Base-by-base conservation (phyloP, 2,113 vertebrate genomes). In the Craseonycteris thonglongyai region DNA sequence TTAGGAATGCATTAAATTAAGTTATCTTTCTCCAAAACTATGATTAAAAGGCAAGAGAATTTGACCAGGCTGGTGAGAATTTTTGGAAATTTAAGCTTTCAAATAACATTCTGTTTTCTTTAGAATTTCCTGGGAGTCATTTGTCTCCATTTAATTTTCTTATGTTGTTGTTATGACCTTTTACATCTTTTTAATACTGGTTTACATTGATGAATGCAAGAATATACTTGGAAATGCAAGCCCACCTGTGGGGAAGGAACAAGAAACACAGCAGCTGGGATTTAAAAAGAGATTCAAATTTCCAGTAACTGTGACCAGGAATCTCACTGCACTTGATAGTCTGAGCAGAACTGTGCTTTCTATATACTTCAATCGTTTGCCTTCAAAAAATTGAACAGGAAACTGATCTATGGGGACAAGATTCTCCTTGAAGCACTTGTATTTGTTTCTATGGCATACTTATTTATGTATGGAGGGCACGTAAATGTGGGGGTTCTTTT, bases 171-270 rank as follows among this genome's bases (percentile, higher is more conserved):
- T 66, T 94, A 78, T 7, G n/a, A 87, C 10, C 47, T 76, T 92
- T 71, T 56, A 21, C 54, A 90, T 76, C 65, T 93, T 94, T 88
- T 95, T 91, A 90, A 63, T 92, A 71, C 42, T 90, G 13, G 86
- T 97, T 95, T 63, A 86, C 58, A 84, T 85, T n/a, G 88, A 28
- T 94, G 75, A 69, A 54, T 78, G 59, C 95, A 95, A 97, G 79
- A 79, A 49, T 75, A 2, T 71, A 33, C 49, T 91, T 96, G 66
- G 86, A 96, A 96, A 94, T 14, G 0, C 33, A 78, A 93, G 95
- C 95, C 83, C 90, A 91, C 91, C 79, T 96, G 56, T 40, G 68
- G 33, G 78, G 61, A 93, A 93, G 76, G 26, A 94, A 47, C 51
- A 95, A 95, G 69, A 78, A 10, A 68, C 12, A 85, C 85, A 82